Evolutionary conservation across 2,113 vertebrate genomes (phyloP).

Genomic region (Murina feae): DNA sequence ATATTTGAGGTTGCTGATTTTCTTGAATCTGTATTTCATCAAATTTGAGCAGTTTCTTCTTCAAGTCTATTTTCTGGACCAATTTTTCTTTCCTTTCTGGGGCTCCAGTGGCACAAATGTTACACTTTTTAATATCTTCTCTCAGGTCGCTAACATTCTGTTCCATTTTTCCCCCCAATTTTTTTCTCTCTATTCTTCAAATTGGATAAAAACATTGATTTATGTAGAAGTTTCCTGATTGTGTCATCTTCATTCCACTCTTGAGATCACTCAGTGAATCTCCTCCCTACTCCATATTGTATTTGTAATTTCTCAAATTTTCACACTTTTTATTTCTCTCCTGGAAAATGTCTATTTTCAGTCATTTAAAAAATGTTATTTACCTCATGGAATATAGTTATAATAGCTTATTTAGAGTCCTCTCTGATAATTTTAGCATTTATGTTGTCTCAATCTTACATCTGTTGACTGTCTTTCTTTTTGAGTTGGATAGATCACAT

Average conservation of each 20-base stretch:
- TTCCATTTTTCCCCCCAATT: not conserved
- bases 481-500: not conserved
- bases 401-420: not conserved
- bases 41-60: not conserved
- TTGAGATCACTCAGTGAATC: not conserved
- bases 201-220: not conserved
- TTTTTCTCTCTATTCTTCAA: not conserved
- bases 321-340: not conserved
- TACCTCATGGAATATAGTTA: not conserved
- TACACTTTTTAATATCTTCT: not conserved
- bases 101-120: not conserved
- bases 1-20: not conserved
- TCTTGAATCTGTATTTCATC: not conserved
- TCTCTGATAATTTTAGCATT: not conserved
- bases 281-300: not conserved
- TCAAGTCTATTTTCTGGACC: not conserved
- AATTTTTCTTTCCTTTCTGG: not conserved
- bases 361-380: not conserved
- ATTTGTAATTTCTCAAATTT: constrained; percentile 1
- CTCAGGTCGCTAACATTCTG: not conserved
- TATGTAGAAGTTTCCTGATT: not conserved
- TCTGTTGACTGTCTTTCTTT: not conserved
- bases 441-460: not conserved
- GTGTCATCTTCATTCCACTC: not conserved
- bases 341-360: not conserved